Conservation (phyloP, 2,113 vertebrate species). For the Brachypteracias leptosomus region DNA sequence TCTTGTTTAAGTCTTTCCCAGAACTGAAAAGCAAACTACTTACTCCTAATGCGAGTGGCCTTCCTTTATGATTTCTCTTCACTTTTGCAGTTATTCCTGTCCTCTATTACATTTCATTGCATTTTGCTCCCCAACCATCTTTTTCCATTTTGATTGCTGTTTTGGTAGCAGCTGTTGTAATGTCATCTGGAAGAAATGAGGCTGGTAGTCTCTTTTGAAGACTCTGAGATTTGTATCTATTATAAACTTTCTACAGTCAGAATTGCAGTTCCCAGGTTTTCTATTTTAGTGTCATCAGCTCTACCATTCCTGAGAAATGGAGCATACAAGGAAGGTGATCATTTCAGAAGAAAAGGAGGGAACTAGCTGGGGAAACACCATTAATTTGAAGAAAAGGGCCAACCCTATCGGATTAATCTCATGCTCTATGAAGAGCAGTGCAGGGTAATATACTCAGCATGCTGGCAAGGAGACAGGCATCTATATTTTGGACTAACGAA, state of each 20-base stretch:
- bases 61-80: neutral
- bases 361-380: neutral
- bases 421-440: neutral
- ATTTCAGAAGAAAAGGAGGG: neutral
- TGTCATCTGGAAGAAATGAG: neutral
- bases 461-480: slow-evolving; percentile 40
- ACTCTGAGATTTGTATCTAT: neutral
- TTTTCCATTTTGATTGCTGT: neutral
- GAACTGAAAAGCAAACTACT: neutral
- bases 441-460: slow-evolving; percentile 1
- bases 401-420: slow-evolving; percentile 4
- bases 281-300: neutral
- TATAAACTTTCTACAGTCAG: neutral
- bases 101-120: neutral
- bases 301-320: neutral
- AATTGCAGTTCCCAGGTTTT: neutral
- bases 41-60: neutral
- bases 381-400: neutral
- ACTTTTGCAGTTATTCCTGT: neutral
- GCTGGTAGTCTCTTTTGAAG: neutral
- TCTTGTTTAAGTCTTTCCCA: neutral
- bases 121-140: neutral
- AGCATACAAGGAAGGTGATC: neutral
- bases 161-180: neutral
- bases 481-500: slow-evolving; percentile 53